phyloP scores from a whole-genome alignment of 1,140 invertebrate genomes.

The Mizuhopecten yessoensis region DNA sequence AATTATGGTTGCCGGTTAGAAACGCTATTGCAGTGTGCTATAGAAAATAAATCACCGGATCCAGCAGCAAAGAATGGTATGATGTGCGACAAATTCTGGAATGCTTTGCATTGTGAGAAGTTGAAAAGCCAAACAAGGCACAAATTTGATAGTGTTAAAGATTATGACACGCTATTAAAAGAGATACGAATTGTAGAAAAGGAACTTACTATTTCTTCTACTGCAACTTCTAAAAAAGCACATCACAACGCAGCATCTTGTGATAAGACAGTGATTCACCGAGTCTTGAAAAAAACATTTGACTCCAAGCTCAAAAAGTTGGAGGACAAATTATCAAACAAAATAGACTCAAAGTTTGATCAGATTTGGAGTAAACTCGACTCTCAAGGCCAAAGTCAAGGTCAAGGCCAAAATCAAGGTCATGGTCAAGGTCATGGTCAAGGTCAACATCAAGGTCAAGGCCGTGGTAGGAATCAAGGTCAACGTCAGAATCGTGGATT shows the following conservation, averaged over 20 bases:
- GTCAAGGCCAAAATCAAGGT: too few relatives aligned
- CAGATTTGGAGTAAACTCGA: not conserved
- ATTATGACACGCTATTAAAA: slow-evolving; percentile 8
- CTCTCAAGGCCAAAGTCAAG: not conserved
- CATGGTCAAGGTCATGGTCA: too few relatives aligned
- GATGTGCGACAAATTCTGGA: slow-evolving; percentile 45
- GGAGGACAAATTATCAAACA: too few relatives aligned
- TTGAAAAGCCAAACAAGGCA: slow-evolving; percentile 42
- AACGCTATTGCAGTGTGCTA: slow-evolving; percentile 7
- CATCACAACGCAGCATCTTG: too few relatives aligned
- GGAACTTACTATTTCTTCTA: not conserved
- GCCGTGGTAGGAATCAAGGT: too few relatives aligned
- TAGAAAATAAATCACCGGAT: not conserved
- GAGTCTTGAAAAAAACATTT: not conserved
- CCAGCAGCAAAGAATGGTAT: not conserved
- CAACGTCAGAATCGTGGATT: too few relatives aligned
- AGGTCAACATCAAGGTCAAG: too few relatives aligned
- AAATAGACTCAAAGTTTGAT: not conserved
- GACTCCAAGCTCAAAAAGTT: not conserved
- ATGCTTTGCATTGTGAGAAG: slow-evolving; percentile 5
- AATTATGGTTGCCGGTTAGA: slow-evolving; percentile 42
- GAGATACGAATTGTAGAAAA: slow-evolving; percentile 43
- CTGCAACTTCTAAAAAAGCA: not conserved
- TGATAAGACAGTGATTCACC: not conserved
- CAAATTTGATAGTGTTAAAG: not conserved